Evolutionary conservation across 2,797 vertebrate genomes (phyloP).

Genomic region (Ptychobarbus kaznakovi): DNA sequence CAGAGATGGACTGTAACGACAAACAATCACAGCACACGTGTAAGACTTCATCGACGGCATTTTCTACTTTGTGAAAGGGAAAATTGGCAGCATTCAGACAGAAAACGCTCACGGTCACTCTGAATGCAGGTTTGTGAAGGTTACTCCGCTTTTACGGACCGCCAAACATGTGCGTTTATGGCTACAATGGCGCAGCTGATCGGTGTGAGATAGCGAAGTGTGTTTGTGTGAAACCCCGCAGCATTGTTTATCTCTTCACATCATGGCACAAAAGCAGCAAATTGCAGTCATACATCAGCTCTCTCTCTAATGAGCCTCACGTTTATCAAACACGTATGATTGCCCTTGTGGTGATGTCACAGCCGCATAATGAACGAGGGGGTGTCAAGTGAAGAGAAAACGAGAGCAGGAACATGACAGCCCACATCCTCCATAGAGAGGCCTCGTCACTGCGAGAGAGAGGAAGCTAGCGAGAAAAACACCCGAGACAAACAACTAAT

Average conservation of each 20-base stretch:
- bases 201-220: conserved; percentile 25
- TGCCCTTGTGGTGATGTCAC: conserved; percentile 82
- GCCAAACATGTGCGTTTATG: conserved; percentile 16
- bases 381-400: conserved; percentile 68
- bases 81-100: conserved; percentile 34
- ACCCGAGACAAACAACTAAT: conserved; percentile 64
- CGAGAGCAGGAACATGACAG: conserved; percentile 70
- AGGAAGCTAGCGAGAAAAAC: conserved; percentile 53
- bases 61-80: conserved; percentile 36
- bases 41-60: not conserved
- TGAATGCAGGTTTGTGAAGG: conserved; percentile 44
- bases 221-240: conserved; percentile 20
- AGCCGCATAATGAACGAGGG: conserved; percentile 76
- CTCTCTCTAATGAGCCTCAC: conserved; percentile 79
- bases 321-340: conserved; percentile 77
- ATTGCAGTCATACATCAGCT: conserved; percentile 69
- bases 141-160: conserved; percentile 35
- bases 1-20: conserved; percentile 78
- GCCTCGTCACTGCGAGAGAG: conserved; percentile 55
- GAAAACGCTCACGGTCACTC: conserved; percentile 33
- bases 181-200: conserved; percentile 47
- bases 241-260: conserved; percentile 60
- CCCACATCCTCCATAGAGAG: conserved; percentile 68
- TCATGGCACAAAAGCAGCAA: conserved; percentile 58
- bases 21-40: conserved; percentile 51